Conservation (phyloP, 2,888 invertebrate species). For the Melanophora roralis region DNA sequence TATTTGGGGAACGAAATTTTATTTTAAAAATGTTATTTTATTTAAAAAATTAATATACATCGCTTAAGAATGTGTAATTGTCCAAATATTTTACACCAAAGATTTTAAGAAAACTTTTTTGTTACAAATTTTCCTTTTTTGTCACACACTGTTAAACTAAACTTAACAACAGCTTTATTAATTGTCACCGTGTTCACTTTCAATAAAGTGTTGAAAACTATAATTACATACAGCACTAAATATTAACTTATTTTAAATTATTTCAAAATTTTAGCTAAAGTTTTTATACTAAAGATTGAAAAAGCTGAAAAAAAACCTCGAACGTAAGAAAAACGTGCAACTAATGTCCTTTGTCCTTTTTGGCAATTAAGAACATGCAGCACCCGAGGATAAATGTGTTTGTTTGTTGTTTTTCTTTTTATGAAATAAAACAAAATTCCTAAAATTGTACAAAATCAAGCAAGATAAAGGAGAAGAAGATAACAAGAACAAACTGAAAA, state of each 20-base stretch:
- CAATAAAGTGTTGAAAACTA: conserved; percentile 13
- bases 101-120: no score
- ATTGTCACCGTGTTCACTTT: not conserved
- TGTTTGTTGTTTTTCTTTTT: not conserved
- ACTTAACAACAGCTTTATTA: not conserved
- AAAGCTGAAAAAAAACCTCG: not conserved
- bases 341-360: not conserved
- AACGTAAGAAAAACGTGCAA: not conserved
- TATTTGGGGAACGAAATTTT: no score
- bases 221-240: conserved; percentile 2
- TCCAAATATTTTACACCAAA: no score
- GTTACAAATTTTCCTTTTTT: not conserved
- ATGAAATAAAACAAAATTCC: not conserved
- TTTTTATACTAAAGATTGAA: not conserved
- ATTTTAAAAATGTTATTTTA: no score
- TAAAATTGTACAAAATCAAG: not conserved
- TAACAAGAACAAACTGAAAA: not conserved
- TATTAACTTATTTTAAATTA: not conserved
- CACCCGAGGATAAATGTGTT: conserved; percentile 14
- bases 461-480: not conserved
- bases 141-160: not conserved
- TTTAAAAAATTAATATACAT: no score
- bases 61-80: no score
- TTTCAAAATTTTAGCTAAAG: not conserved
- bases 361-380: conserved; percentile 20